Conservation (phyloP, 2,888 invertebrate genomes). For the Drosophila incognita region DNA sequence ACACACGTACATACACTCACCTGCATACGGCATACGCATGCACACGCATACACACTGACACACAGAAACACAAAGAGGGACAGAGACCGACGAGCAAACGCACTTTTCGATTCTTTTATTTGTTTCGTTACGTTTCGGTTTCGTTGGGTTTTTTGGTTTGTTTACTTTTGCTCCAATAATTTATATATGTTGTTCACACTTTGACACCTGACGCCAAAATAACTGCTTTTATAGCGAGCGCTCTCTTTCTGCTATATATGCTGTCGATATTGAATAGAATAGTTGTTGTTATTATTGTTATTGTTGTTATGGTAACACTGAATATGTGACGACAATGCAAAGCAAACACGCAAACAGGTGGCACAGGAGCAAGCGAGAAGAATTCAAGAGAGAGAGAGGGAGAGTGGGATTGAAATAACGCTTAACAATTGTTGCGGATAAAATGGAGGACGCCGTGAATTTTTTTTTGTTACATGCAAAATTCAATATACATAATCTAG, state of each 20-base stretch:
- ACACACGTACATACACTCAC: slow-evolving; percentile 36
- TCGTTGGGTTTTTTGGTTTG: slow-evolving; percentile 49
- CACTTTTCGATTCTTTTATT: slow-evolving; percentile 53
- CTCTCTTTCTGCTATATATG: slow-evolving; percentile 57
- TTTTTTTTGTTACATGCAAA: slow-evolving; percentile 42
- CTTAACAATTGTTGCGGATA: slow-evolving; percentile 28
- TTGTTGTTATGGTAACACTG: slow-evolving; percentile 43
- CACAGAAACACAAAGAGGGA: not conserved
- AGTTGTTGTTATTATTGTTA: slow-evolving; percentile 45
- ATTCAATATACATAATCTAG: slow-evolving; percentile 55
- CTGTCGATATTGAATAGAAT: slow-evolving; percentile 63
- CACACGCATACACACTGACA: slow-evolving; percentile 31
- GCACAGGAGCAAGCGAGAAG: slow-evolving; percentile 33
- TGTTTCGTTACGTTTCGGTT: slow-evolving; percentile 38
- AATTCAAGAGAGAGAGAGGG: slow-evolving; percentile 11
- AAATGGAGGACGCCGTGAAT: slow-evolving; percentile 10
- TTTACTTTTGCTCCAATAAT: slow-evolving; percentile 66
- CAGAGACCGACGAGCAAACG: slow-evolving; percentile 40
- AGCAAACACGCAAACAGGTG: slow-evolving; percentile 65
- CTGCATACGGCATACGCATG: slow-evolving; percentile 37
- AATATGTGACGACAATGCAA: slow-evolving; percentile 43
- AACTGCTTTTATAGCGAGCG: slow-evolving; percentile 55
- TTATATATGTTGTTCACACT: slow-evolving; percentile 60
- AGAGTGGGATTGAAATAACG: slow-evolving; percentile 9
- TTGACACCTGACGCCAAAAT: slow-evolving; percentile 67